phyloP scores from a whole-genome alignment of 2,888 invertebrate genomes.

The Lycophotia porphyrea region DNA sequence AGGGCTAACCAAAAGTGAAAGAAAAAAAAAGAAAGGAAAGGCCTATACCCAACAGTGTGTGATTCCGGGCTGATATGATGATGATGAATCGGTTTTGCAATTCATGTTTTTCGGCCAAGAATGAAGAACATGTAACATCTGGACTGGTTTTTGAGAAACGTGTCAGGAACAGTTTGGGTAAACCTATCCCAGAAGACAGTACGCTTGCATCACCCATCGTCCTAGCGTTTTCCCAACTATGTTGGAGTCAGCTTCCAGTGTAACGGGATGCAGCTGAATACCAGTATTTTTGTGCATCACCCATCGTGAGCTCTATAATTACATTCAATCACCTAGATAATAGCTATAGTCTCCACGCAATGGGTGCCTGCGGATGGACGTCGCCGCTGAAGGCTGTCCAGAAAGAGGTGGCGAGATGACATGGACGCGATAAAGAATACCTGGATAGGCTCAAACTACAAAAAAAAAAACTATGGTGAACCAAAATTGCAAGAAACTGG shows the following conservation, averaged over 20 bases:
- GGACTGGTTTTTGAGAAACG: not conserved
- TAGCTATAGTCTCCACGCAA: not conserved
- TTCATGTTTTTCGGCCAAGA: not conserved
- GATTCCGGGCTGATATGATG: no score
- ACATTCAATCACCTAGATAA: not conserved
- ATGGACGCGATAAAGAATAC: no score
- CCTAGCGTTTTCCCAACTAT: no score
- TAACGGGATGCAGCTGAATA: no score
- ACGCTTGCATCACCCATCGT: not conserved
- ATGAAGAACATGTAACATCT: not conserved
- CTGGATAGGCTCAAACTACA: no score
- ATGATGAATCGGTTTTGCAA: no score
- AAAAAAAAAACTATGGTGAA: not conserved
- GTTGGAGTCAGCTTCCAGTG: no score
- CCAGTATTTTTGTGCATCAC: no score
- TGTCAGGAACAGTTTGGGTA: not conserved
- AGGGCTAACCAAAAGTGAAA: no score
- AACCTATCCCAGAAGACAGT: not conserved
- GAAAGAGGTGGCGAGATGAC: not conserved
- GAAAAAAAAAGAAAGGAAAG: no score
- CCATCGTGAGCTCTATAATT: no score
- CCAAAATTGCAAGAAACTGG: not conserved
- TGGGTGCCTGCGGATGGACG: not conserved
- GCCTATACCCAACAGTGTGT: no score
- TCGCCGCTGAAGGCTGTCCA: not conserved